A percentile compares a stretch with the other conserved stretches of the same genome.
phyloP scores from a whole-genome alignment of 2,113 vertebrate species.

The Kryptolebias marmoratus region DNA sequence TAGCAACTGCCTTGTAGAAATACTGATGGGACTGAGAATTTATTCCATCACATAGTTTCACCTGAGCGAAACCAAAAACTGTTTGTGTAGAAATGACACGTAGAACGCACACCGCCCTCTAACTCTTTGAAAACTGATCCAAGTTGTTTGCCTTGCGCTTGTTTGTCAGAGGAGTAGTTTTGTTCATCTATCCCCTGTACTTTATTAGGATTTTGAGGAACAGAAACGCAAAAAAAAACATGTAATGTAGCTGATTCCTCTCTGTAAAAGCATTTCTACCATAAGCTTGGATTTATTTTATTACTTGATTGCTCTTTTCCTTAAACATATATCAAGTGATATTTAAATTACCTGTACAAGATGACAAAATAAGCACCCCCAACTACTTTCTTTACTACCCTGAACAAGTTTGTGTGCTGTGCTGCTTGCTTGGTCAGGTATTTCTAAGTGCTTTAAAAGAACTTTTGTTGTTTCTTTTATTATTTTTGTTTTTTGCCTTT shows the following conservation, averaged over 20 bases:
- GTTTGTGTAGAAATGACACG: slow-evolving; percentile 21
- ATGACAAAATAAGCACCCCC: too few relatives aligned
- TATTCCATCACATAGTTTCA: slow-evolving; percentile 48
- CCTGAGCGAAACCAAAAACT: slow-evolving; percentile 33
- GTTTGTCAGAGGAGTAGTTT: slow-evolving; percentile 1
- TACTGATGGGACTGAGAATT: slow-evolving; percentile 37
- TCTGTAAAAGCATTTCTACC: too few relatives aligned
- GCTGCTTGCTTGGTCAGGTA: too few relatives aligned
- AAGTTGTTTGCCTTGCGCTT: slow-evolving; percentile 15
- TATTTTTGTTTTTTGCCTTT: not conserved
- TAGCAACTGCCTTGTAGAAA: slow-evolving; percentile 68
- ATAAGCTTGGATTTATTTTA: too few relatives aligned
- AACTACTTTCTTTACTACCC: not conserved
- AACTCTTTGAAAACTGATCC: slow-evolving; percentile 25
- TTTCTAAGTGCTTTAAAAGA: too few relatives aligned
- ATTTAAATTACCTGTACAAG: too few relatives aligned
- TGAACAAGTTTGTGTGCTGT: not conserved
- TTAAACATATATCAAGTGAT: too few relatives aligned
- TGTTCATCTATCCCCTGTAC: not conserved
- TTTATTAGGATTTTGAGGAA: not conserved
- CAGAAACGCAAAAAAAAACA: not conserved
- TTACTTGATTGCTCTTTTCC: too few relatives aligned
- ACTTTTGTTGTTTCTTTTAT: too few relatives aligned
- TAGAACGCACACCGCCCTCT: slow-evolving; percentile 13
- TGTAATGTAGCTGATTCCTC: too few relatives aligned